Base-by-base conservation (phyloP, 2,113 vertebrate species). In the Chloropsis hardwickii region DNA sequence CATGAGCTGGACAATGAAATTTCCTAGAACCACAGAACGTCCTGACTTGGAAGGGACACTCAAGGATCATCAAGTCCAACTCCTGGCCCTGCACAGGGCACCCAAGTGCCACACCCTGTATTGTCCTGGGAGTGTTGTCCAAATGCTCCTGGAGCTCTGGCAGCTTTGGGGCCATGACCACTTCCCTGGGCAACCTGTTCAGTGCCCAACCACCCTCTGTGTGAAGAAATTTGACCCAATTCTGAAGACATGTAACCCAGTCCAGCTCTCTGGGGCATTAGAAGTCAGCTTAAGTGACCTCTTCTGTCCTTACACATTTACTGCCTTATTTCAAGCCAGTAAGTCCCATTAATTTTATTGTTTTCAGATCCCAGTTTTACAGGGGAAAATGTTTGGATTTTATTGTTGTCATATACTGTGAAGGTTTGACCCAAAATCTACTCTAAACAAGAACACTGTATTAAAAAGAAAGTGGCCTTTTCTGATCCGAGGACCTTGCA, bases 301-400 rank as follows among this genome's bases (percentile, higher is more conserved):
- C 44, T 82, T 83, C 60, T 90, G 60, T 91, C 81, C 44, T 87
- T 64, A 67, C 65, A 78, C 23, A 12, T 78, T 81, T 64, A 57
- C 51, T 70, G 28, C 20, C 13, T 37, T 69, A 15, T 88, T 88
- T 88, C 50, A 83, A 27, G n/a, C 37, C 56, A 45, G 27, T 8
- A 64, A 12, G 7, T 71, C 39, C 33, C 15, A 21, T 78, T 69
- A 37, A 40, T 61, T 61, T 58, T 61, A 54, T 29, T 81, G n/a
- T 70, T 83, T 77, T 44, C 57, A 72, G 12, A 58, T 65, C 42
- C 20, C 16, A 28, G 3, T 28, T 91, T 83, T 78, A 73, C 25
- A 39, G 39, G 31, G 35, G 28, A 62, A 45, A 60, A 45, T 4
- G 14, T 66, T 16, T 44, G 67, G 54, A 37, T 83, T 76, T 86